Base-by-base conservation (phyloP, 2,888 invertebrate genomes). In the Xestia ashworthii region DNA sequence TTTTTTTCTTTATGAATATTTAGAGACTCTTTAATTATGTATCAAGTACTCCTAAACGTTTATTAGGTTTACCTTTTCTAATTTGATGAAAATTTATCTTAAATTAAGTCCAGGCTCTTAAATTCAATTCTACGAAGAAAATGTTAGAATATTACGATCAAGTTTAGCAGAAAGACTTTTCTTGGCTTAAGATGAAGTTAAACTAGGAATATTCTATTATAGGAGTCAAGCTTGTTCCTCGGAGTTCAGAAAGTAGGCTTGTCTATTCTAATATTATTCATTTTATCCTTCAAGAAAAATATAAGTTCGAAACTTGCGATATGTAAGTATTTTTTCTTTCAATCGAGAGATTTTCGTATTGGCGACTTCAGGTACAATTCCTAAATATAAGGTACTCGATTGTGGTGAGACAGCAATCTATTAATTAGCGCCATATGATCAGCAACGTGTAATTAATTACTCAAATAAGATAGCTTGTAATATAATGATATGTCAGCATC, bases 161-260 rank as follows among this genome's bases (percentile, higher is more conserved):
- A 80, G 66, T 78, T 75, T 14, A 50, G 65, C 58, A 64, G 68
- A 75, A 64, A 79, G 62, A 67, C 66, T 74, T 86, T 76, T 67
- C 82, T 71, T 80, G 71, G 60, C 75, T 77, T 74, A 79, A 79
- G 83, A 80, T 84, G 55, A 84, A 88, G 82, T 87, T 84, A 75
- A 86, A 80, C 79, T 80, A 78, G 60, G 71, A 87, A 87, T 83
- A 83, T 88, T 87, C 67, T 87, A 88, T 88, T 88, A 84, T 44
- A 80, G 38, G 65, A 88, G 84, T 84, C 76, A 82, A 87, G 76
- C 76, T 86, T 80, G 53, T 78, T 81, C 83, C 71, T 60, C 32
- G 48, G 16, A 88, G 82, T 87, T 87, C 60, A 77, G 48, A 75
- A 84, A 84, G 81, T 83, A 84, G 75, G 81, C 78, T 80, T 78